Percentiles rank a stretch among this genome's conserved stretches.
phyloP scores from a whole-genome alignment of 1,140 invertebrate species.

The Apolygus lucorum region DNA sequence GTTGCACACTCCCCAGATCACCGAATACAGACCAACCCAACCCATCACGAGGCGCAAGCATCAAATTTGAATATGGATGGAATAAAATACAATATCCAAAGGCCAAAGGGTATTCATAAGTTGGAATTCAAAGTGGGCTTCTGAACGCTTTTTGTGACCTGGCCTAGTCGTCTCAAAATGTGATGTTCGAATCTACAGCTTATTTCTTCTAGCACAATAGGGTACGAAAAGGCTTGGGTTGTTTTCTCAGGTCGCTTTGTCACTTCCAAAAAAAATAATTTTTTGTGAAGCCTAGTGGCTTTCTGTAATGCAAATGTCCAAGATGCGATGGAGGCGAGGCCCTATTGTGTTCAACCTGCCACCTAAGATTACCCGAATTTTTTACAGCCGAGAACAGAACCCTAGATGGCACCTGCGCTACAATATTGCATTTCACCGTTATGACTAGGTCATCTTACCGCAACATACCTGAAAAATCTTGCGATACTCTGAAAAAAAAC shows the following conservation, averaged over 20 bases:
- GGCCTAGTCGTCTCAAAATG: too few relatives aligned
- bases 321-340: neutral
- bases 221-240: neutral
- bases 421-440: slow-evolving; percentile 15
- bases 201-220: neutral
- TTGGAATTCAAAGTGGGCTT: too few relatives aligned
- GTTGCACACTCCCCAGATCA: too few relatives aligned
- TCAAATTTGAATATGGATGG: too few relatives aligned
- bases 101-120: too few relatives aligned
- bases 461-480: neutral
- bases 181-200: neutral
- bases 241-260: neutral
- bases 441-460: slow-evolving; percentile 15
- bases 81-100: too few relatives aligned
- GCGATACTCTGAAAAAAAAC: neutral
- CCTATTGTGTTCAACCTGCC: slow-evolving; percentile 10
- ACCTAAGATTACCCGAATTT: slow-evolving; percentile 10
- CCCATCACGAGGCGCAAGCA: too few relatives aligned
- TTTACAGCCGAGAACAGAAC: neutral
- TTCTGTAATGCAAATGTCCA: slow-evolving; percentile 12
- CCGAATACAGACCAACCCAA: too few relatives aligned
- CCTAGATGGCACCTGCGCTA: neutral
- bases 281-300: neutral
- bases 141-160: too few relatives aligned
- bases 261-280: neutral